These are phyloP conservation scores for human DNA, from an alignment of 2,113 vertebrate species.

Conservation along the genomic window DNA sequence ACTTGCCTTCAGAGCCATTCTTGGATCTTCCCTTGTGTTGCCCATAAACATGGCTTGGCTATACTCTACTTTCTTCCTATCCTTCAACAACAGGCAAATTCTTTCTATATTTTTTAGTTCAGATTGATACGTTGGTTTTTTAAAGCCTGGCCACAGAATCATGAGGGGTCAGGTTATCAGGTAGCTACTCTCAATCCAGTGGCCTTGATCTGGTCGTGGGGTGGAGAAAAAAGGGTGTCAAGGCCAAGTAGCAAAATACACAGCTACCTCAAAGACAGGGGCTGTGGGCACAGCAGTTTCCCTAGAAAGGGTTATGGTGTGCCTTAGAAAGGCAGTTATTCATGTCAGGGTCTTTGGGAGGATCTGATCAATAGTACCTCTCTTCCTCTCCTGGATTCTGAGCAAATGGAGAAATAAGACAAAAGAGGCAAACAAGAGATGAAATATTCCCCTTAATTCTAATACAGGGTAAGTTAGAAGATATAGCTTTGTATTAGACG, in stretches of 20 bases:
- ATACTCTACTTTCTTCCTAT: background rate
- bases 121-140: background rate
- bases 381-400: background rate
- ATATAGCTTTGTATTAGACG: background rate
- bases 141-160: background rate
- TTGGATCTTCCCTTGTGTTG: background rate
- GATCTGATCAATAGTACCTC: background rate
- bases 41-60: background rate
- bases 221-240: background rate
- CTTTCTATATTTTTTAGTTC: background rate
- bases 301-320: background rate
- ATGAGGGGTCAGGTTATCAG: background rate
- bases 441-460: background rate
- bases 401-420: background rate
- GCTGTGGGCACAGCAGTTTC: background rate
- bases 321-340: background rate
- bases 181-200: background rate
- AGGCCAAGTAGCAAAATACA: background rate
- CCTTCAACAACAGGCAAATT: background rate
- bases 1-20: background rate
- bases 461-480: background rate
- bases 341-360: background rate
- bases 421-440: background rate
- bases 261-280: background rate
- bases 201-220: background rate